A percentile compares a stretch with the other conserved stretches of the same genome.
phyloP scores from a whole-genome alignment of 2,113 vertebrate genomes.

The Myotis yumanensis region DNA sequence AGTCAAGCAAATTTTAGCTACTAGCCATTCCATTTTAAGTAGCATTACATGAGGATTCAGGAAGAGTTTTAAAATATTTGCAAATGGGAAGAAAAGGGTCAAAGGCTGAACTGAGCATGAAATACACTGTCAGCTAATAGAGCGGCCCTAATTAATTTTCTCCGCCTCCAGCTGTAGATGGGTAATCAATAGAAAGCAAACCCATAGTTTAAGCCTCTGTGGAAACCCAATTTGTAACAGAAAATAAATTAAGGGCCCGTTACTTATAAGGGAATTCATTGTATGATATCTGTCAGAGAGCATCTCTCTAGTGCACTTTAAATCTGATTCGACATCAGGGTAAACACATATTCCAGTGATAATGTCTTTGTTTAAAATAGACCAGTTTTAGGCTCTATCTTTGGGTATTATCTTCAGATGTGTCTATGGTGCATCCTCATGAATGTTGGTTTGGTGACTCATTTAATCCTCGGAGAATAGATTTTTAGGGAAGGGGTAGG shows the following conservation, averaged over 20 bases:
- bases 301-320: slow-evolving; percentile 28
- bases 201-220: not conserved
- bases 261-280: slow-evolving; percentile 13
- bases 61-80: not conserved
- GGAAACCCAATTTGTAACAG: not conserved
- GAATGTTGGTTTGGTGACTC: not conserved
- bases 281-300: not conserved
- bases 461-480: not conserved
- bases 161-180: not conserved
- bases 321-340: not conserved
- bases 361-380: not conserved
- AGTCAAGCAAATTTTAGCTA: slow-evolving; percentile 56
- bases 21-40: slow-evolving; percentile 33
- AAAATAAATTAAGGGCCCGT: slow-evolving; percentile 21
- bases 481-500: not conserved
- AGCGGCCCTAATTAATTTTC: not conserved
- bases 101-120: not conserved
- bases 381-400: not conserved
- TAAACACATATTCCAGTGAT: not conserved
- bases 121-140: not conserved
- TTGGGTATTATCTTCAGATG: not conserved
- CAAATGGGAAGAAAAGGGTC: not conserved
- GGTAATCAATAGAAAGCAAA: not conserved
- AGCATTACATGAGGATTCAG: not conserved
- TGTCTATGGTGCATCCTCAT: not conserved